Evolutionary conservation across 2,888 invertebrate species (phyloP).

Genomic region (Bellardia pandia): DNA sequence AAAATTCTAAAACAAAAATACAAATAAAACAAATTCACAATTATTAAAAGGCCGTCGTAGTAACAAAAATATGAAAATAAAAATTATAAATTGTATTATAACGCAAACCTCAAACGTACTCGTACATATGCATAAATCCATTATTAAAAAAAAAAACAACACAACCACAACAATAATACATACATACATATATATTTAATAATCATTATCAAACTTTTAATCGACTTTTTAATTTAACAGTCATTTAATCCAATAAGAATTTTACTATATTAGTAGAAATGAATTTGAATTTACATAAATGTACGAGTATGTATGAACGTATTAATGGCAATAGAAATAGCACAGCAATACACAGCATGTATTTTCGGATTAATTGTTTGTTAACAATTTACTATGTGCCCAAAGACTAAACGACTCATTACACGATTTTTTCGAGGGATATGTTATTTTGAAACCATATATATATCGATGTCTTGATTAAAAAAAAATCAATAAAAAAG

Average conservation of each 20-base stretch:
- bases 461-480: no score
- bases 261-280: constrained; percentile 72
- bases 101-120: neutral
- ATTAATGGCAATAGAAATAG: constrained; percentile 39
- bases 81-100: constrained; percentile 5
- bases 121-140: constrained; percentile 23
- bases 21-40: constrained; percentile 44
- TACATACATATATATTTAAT: constrained; percentile 14
- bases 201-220: constrained; percentile 9
- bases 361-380: neutral
- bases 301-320: neutral
- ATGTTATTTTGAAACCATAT: no score
- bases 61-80: neutral
- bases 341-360: neutral
- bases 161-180: neutral
- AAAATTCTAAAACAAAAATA: constrained; percentile 42
- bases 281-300: constrained; percentile 33
- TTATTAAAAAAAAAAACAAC: neutral
- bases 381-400: no score
- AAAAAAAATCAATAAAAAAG: no score
- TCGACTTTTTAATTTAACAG: constrained; percentile 29
- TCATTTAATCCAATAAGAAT: constrained; percentile 22
- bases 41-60: constrained; percentile 58
- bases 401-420: no score
- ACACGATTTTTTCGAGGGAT: no score